Evolutionary conservation across 1,140 invertebrate species (phyloP).

Genomic region (Steinernema khuongi): DNA sequence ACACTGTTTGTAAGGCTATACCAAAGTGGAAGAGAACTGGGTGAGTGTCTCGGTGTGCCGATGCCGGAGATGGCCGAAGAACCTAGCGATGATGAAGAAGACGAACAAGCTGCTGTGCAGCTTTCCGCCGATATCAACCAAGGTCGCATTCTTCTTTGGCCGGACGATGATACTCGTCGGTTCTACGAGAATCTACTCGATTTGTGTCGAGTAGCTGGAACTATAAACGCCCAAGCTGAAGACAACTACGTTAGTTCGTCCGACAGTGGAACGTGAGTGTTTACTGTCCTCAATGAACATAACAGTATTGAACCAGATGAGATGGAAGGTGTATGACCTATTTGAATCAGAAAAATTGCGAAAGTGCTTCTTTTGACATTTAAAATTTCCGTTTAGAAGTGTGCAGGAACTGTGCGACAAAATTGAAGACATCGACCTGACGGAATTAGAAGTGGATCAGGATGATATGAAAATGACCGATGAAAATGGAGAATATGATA

Average conservation of each 20-base stretch:
- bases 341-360: too few relatives aligned
- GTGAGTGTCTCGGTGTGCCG: background rate
- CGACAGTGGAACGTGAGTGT: background rate
- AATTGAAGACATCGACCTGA: slow-evolving; percentile 31
- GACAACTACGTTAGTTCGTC: background rate
- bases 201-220: slow-evolving; percentile 26
- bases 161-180: slow-evolving; percentile 30
- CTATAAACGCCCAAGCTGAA: background rate
- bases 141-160: slow-evolving; percentile 29
- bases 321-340: too few relatives aligned
- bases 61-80: slow-evolving; percentile 31
- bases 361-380: background rate
- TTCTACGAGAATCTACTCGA: slow-evolving; percentile 35
- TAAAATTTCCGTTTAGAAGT: background rate
- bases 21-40: slow-evolving; percentile 16
- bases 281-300: too few relatives aligned
- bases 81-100: slow-evolving; percentile 38
- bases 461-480: slow-evolving; percentile 2
- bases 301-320: too few relatives aligned
- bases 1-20: slow-evolving; percentile 19
- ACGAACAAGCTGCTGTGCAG: slow-evolving; percentile 27
- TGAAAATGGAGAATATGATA: background rate
- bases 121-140: slow-evolving; percentile 17
- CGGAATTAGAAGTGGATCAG: background rate
- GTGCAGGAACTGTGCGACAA: slow-evolving; percentile 17